Evolutionary conservation across 1,140 invertebrate genomes (phyloP).

Genomic region (Apis florea): DNA sequence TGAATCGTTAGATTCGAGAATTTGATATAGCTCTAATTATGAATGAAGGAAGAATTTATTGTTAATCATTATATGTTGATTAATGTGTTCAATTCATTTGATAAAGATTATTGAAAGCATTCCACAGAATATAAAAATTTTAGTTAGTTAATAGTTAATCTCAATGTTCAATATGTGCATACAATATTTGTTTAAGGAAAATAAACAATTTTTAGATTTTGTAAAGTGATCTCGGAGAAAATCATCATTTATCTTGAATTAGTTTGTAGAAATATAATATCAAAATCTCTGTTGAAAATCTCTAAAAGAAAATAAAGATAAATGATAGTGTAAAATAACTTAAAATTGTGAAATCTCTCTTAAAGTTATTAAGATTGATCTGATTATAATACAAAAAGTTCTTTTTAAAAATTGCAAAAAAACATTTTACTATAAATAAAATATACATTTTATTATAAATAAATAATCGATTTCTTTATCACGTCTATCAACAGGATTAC

Average conservation of each 20-base stretch:
- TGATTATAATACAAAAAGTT: too few relatives aligned
- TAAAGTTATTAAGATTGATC: too few relatives aligned
- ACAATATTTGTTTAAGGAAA: not conserved
- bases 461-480: slow-evolving; percentile 4
- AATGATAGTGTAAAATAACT: not conserved
- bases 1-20: too few relatives aligned
- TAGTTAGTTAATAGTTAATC: too few relatives aligned
- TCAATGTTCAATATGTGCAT: too few relatives aligned
- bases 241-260: not conserved
- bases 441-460: not conserved
- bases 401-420: not conserved
- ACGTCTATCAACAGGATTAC: not conserved
- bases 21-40: too few relatives aligned
- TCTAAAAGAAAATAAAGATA: not conserved
- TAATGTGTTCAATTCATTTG: too few relatives aligned
- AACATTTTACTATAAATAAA: too few relatives aligned
- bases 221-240: not conserved
- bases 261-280: not conserved
- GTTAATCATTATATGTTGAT: too few relatives aligned
- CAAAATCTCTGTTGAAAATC: not conserved
- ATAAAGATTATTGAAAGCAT: too few relatives aligned
- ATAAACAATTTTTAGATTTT: not conserved
- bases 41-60: too few relatives aligned
- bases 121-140: too few relatives aligned
- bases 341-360: not conserved